A percentile compares a stretch with the other conserved stretches of the same genome.
phyloP scores from a whole-genome alignment of 64 coral and sea anemone species.

The Hydrozoanthus tunicans region DNA sequence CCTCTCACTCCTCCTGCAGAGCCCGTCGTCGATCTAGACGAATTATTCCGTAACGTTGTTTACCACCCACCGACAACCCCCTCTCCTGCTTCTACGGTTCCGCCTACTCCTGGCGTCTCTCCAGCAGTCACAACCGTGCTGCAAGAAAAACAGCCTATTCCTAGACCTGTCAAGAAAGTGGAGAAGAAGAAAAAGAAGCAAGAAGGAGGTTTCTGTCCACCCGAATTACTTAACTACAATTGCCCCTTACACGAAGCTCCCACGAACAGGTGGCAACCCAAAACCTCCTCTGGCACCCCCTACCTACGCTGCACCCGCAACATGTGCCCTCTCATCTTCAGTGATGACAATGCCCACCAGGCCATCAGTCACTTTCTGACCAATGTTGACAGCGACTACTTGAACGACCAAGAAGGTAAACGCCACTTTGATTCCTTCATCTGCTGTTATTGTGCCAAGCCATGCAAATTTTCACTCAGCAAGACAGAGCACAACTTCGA shows the following conservation, averaged over 20 bases:
- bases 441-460: conserved; percentile 41
- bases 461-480: background rate
- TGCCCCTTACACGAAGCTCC: background rate
- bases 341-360: background rate
- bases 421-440: conserved; percentile 35
- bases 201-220: conserved; percentile 1
- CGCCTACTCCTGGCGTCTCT: background rate
- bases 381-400: conserved; percentile 25
- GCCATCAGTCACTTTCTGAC: conserved; percentile 24
- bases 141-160: background rate
- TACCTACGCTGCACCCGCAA: background rate
- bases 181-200: background rate
- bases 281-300: too few relatives aligned
- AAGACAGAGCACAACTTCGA: background rate
- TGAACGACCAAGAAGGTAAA: conserved; percentile 5
- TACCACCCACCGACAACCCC: background rate
- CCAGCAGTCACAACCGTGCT: background rate
- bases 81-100: background rate
- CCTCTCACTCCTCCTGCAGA: background rate
- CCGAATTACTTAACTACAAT: background rate
- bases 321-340: background rate
- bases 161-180: background rate
- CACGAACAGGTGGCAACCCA: background rate
- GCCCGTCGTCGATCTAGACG: background rate
- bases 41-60: background rate